Evolutionary conservation across 2,797 vertebrate genomes (phyloP), one percentile per base, ranked within the genome.

Genomic region (Lerista edwardsae): DNA sequence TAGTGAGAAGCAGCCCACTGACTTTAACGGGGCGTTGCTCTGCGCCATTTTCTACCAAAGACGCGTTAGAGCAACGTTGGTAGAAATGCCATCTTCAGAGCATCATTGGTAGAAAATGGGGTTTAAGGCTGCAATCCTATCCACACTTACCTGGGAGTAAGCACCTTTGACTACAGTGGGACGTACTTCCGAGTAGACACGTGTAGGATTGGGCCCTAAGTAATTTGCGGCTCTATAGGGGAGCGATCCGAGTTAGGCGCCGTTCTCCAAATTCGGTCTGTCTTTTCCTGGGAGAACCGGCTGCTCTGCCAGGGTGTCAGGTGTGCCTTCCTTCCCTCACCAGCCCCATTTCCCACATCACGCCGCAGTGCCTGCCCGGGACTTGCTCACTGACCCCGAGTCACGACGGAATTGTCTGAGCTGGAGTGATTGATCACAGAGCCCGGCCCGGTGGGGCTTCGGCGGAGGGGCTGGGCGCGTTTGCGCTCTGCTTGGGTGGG

Each of bases 391-490:
- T 73, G 86, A 77, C 73, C 83, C 74, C 0, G 47, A 51, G 73
- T 59, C 57, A 73, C 55, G 59, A 65, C 31, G 44, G 79, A 39
- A 57, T 59, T 81, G 86, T 36, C 78, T n/a, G 65, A 19, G 44
- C 34, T 25, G 36, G 61, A 73, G 61, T 81, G 86, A 82, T 81
- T 78, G 86, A 84, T 84, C 1, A 0, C n/a, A 21, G 11, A 6
- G 2, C 2, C 51, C 12, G 1, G 11, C 64, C 59, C 6, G 1
- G 19, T 39, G 81, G 71, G 75, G 1, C 4, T 1, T 5, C 14
- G 10, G 61, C 44, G 23, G 10, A 3, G 41, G 44, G 9, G 2
- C 17, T 36, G 34, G 23, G 36, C 2, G 14, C 51, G 23, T 51
- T n/a, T n/a, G 67, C 1, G 68, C 1, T 2, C 2, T 0, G 61